Evolutionary conservation across 1,140 invertebrate genomes (phyloP).

Genomic region (Microvelia longipes): DNA sequence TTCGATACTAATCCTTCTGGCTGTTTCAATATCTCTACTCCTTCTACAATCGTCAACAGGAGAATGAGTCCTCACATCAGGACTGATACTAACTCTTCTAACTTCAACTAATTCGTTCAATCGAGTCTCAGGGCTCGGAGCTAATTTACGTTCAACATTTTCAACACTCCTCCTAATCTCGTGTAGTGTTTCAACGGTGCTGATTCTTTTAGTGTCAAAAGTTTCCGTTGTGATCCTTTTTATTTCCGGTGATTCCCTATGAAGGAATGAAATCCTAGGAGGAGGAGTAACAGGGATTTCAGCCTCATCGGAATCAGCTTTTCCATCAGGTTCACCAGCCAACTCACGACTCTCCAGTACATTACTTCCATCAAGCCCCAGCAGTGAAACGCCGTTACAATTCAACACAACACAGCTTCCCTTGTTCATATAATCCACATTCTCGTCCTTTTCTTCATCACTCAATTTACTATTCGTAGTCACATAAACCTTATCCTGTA

Average conservation of each 20-base stretch:
- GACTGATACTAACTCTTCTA: background rate
- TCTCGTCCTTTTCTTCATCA: slow-evolving; percentile 9
- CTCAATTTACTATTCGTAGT: slow-evolving; percentile 15
- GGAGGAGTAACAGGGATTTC: slow-evolving; percentile 15
- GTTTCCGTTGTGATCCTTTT: background rate
- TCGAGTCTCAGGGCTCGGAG: background rate
- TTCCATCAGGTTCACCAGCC: slow-evolving; percentile 63
- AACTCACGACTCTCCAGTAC: slow-evolving; percentile 41
- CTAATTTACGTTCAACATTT: background rate
- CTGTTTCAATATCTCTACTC: background rate
- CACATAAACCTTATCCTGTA: slow-evolving; percentile 23
- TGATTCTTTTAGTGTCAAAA: background rate
- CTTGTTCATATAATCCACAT: background rate
- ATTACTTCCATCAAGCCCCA: slow-evolving; percentile 12
- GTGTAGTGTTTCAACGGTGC: background rate
- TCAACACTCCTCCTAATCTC: background rate
- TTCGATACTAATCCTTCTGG: too few species aligned
- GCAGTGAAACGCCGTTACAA: slow-evolving; percentile 4
- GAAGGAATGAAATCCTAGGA: slow-evolving; percentile 15
- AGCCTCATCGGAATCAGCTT: slow-evolving; percentile 43
- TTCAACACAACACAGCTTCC: background rate
- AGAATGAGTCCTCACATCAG: background rate
- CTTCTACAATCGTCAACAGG: background rate
- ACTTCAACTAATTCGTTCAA: background rate
- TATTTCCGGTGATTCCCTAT: slow-evolving; percentile 8